Conservation (phyloP, 1,140 invertebrate species). For the Homarus americanus region DNA sequence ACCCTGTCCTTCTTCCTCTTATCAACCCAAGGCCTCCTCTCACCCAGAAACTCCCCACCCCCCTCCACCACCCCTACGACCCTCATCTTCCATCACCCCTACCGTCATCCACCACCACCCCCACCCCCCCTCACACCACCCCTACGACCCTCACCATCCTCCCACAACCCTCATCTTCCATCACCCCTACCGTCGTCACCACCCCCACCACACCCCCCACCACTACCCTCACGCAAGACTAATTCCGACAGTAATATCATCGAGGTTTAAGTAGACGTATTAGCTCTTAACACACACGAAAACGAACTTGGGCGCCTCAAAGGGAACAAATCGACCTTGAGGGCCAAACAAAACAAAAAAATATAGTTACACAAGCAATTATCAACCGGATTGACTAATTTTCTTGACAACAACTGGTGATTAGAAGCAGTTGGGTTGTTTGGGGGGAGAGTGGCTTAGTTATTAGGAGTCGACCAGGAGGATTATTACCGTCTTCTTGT, state of each 20-base stretch:
- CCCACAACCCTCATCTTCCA: too few relatives aligned
- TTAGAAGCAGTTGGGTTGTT: neutral
- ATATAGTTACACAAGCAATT: neutral
- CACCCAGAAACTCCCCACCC: too few relatives aligned
- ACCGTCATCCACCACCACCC: too few relatives aligned
- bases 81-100: too few relatives aligned
- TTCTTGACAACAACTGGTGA: neutral
- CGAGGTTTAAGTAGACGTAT: neutral
- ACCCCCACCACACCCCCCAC: neutral
- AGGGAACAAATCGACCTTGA: neutral
- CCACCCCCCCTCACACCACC: neutral
- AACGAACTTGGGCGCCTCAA: neutral
- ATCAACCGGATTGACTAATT: neutral
- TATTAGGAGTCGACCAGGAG: neutral
- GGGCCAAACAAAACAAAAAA: too few relatives aligned
- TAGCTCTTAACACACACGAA: neutral
- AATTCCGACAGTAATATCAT: neutral
- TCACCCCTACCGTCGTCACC: too few relatives aligned
- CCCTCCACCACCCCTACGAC: neutral
- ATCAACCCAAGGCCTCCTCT: too few relatives aligned
- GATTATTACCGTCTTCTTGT: neutral
- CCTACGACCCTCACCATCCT: too few relatives aligned
- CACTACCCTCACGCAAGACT: neutral
- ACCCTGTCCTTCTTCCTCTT: too few relatives aligned
- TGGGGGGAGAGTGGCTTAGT: neutral